Evolutionary conservation across 1,140 invertebrate genomes (phyloP), one percentile per base, ranked within the genome.

Genomic region (Trinorchestia longiramus): DNA sequence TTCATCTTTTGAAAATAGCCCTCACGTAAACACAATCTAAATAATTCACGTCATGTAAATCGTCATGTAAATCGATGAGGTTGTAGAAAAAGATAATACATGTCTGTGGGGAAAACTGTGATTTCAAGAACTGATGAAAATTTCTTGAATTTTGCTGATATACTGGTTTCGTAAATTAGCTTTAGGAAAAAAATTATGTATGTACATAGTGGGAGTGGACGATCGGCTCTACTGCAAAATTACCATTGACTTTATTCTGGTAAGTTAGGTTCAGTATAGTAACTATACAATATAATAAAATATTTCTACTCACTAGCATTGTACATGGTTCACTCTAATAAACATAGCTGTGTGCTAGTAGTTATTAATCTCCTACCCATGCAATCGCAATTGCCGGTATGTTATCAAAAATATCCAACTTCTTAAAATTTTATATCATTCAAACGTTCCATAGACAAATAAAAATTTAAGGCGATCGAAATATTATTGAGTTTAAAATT

Each of bases 261-360:
- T 28, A 90, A 90, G 88, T 90, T 42, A 19, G 62, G 11, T 90
- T 42, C 88, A 42, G 88, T 43, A 90, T 19, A 90, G 43, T 90
- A 42, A 17, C 88, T 90, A 43, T 43, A 90, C 43, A 90, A 90
- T 90, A 90, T 42, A 90, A 90, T 42, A 42, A 90, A 90, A 42
- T 42, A 90, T 90, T 90, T 90, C 88, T 90, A 90, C 88, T 42
- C 88, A 90, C 88, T 90, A 90, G 43, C 43, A 90, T 90, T 90
- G 88, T 90, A 90, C 88, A 90, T 42, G 43, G 41, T 15, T 90
- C 88, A 90, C 88, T 90, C 62, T 77, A 19, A 36, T 77, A 77
- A 77, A 77, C 8, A 28, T 77, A 77, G 3, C 62, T 23, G 62
- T 77, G 62, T 28, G 36, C 62, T 77, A 77, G 62, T 28, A 77